These are phyloP conservation scores for Lampropteryx suffumata DNA, from an alignment of 2,888 invertebrate species.

Conservation along the genomic window DNA sequence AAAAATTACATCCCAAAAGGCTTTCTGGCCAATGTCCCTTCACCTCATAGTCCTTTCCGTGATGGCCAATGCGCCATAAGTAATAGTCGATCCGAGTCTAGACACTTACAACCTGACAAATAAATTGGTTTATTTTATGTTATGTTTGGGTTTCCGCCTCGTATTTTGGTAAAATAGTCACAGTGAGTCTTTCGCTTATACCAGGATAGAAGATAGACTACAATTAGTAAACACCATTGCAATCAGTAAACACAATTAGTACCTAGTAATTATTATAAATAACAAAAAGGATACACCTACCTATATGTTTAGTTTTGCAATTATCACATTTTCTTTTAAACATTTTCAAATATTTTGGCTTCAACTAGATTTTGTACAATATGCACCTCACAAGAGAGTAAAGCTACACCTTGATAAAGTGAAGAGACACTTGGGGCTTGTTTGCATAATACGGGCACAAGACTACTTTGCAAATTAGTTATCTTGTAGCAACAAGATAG, in stretches of 20 bases:
- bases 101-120: constrained; percentile 37
- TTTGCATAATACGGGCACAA: constrained; percentile 47
- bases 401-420: constrained; percentile 45
- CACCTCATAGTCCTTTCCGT: constrained; percentile 44
- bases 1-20: constrained; percentile 23
- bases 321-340: no score
- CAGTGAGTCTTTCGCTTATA: not conserved
- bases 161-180: constrained; percentile 22
- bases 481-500: constrained; percentile 35
- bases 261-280: no score
- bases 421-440: constrained; percentile 56
- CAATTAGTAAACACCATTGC: no score
- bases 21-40: constrained; percentile 31
- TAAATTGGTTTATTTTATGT: constrained; percentile 35
- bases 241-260: no score
- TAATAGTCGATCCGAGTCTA: constrained; percentile 44
- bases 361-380: constrained; percentile 6
- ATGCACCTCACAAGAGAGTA: constrained; percentile 27
- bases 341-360: no score
- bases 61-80: constrained; percentile 45
- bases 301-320: no score
- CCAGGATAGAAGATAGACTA: no score
- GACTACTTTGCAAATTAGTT: constrained; percentile 45
- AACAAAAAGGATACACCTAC: no score
- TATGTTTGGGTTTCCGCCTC: constrained; percentile 36